These are phyloP conservation scores for Kryptopterus vitreolus DNA, from an alignment of 2,797 vertebrate genomes.

Conservation along the genomic window DNA sequence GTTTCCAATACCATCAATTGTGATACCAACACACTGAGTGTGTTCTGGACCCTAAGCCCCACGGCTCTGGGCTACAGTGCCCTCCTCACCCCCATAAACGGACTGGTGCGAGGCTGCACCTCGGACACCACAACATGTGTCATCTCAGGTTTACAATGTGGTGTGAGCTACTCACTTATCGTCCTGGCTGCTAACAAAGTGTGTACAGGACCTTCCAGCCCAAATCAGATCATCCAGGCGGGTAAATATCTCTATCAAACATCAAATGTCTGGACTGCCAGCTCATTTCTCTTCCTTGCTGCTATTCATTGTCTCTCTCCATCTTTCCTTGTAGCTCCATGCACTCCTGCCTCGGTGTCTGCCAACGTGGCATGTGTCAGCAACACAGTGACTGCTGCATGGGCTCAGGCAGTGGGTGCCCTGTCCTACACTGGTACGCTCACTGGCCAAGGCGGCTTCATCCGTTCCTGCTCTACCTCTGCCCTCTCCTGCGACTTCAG, in stretches of 20 bases:
- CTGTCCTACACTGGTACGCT: slow-evolving; percentile 61
- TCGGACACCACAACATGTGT: slow-evolving; percentile 61
- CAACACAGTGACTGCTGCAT: slow-evolving; percentile 65
- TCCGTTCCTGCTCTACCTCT: slow-evolving; percentile 45
- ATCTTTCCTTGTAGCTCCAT: slow-evolving; percentile 65
- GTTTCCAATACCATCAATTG: slow-evolving; percentile 64
- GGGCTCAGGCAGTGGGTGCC: slow-evolving; percentile 63
- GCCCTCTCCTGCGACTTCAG: slow-evolving; percentile 58
- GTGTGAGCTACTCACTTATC: slow-evolving; percentile 65
- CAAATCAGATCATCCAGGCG: slow-evolving; percentile 55
- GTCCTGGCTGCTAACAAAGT: slow-evolving; percentile 63
- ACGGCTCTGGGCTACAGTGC: slow-evolving; percentile 64
- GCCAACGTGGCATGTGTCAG: slow-evolving; percentile 61
- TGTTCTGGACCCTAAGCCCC: slow-evolving; percentile 63
- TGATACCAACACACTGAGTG: slow-evolving; percentile 59
- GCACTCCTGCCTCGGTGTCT: slow-evolving; percentile 59
- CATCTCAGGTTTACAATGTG: slow-evolving; percentile 64
- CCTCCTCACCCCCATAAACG: slow-evolving; percentile 40
- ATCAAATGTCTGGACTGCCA: neutral
- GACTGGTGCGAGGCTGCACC: slow-evolving; percentile 56
- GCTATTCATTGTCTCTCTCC: neutral
- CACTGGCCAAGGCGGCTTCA: slow-evolving; percentile 48
- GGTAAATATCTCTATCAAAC: slow-evolving; percentile 55
- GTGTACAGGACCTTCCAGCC: slow-evolving; percentile 65
- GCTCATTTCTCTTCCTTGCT: no score